Percentiles rank a stretch among this genome's conserved stretches.
Evolutionary conservation across 2,113 vertebrate genomes (phyloP).

Genomic region (Anhinga rufa): DNA sequence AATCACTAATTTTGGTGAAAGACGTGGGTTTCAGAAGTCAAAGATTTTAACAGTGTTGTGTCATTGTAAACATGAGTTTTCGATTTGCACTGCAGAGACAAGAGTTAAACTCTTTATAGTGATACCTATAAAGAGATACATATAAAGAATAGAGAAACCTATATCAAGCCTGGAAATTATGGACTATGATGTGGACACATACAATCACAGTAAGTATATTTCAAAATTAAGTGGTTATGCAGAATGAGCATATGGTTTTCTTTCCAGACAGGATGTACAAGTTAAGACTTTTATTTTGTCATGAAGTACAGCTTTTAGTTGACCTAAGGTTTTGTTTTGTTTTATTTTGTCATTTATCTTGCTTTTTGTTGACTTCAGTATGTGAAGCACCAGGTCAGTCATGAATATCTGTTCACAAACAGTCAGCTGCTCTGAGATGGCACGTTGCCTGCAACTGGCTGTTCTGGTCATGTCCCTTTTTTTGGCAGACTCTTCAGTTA

Average conservation of each 20-base stretch:
- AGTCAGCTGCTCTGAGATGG: background rate
- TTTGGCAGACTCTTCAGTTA: background rate
- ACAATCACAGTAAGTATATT: background rate
- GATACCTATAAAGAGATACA: background rate
- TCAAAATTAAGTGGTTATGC: background rate
- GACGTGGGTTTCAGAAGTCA: background rate
- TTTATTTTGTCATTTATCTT: background rate
- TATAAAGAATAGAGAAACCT: background rate
- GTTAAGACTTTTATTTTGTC: background rate
- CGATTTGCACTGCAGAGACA: background rate
- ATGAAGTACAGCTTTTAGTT: background rate
- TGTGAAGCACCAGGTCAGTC: background rate
- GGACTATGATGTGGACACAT: no score
- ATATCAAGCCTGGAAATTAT: background rate
- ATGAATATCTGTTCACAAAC: background rate
- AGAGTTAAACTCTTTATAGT: background rate
- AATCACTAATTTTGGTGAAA: background rate
- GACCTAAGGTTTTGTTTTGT: background rate
- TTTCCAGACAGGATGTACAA: background rate
- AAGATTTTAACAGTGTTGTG: background rate
- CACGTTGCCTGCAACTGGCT: background rate
- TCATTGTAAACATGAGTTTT: background rate
- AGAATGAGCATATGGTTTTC: background rate
- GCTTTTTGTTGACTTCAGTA: background rate
- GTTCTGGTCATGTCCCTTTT: background rate